phyloP scores from a whole-genome alignment of 2,113 vertebrate genomes.

The Myotis yumanensis region DNA sequence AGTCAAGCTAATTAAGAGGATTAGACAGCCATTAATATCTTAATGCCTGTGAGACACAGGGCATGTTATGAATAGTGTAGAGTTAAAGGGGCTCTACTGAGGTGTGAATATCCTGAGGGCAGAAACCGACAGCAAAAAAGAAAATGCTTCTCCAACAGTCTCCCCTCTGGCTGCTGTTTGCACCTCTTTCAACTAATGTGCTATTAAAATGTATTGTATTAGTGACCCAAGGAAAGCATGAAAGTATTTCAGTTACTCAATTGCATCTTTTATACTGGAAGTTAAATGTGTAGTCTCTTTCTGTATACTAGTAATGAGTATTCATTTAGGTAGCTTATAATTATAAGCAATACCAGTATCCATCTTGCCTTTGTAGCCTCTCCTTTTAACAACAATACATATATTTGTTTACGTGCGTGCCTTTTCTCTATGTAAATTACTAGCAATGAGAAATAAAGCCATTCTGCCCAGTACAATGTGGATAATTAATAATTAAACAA shows the following conservation, averaged over 20 bases:
- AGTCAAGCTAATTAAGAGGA: slow-evolving; percentile 69
- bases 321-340: slow-evolving; percentile 16
- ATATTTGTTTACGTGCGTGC: background rate
- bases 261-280: slow-evolving; percentile 16
- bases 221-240: background rate
- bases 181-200: background rate
- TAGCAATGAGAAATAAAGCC: background rate
- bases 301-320: background rate
- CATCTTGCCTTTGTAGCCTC: background rate
- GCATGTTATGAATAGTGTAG: background rate
- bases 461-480: background rate
- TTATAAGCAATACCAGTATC: background rate
- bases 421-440: background rate
- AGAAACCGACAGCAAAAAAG: background rate
- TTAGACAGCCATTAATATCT: slow-evolving; percentile 46
- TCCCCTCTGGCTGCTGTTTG: slow-evolving; percentile 1
- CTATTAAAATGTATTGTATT: background rate
- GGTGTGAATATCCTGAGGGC: slow-evolving; percentile 8
- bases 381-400: background rate
- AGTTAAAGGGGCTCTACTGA: background rate
- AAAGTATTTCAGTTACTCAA: background rate
- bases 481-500: slow-evolving; percentile 6
- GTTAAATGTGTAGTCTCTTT: background rate
- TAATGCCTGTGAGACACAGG: background rate
- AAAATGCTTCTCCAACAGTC: background rate